Base-by-base conservation (phyloP, 64 coral and sea anemone genomes). In the Montipora cactus region DNA sequence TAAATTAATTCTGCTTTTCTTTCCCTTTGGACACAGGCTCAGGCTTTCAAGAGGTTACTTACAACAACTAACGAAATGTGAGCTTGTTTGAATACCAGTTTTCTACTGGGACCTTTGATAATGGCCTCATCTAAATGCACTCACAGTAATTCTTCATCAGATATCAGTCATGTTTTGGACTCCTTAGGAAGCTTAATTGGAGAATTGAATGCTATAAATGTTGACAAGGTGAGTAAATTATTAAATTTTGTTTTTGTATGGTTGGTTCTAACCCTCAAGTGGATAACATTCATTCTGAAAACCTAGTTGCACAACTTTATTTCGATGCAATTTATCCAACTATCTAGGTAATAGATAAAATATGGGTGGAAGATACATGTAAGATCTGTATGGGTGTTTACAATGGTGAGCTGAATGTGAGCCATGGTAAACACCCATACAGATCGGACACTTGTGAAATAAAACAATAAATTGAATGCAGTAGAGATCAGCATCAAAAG, bases 151-250 rank as follows among this genome's bases (percentile, higher is more conserved):
- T 16, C 16, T 70, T 14, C n/a, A 18, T 68, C 82, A 86, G 82
- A 86, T 86, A 86, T 86, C 66, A 86, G 19, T 16, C 15, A 71
- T 50, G 82, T 86, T 37, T 18, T 86, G 66, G 62, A 86, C 47
- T 71, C 8, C 49, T 21, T 86, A 9, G 82, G 82, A 49, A 86
- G 82, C 28, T 49, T 86, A 5, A 86, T 86, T 71, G 82, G 66
- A 19, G 82, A 86, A 46, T 86, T 86, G 47, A 46, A 86, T 86
- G 44, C 82, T 16, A 21, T 67, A 70, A 46, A 69, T 21, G 18
- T 50, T 71, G 66, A 70, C 21, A 70, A 71, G 82, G 82, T 86
- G 2, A 86, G 64, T 70, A 20, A 12, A 21, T 23, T 15, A 18
- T 13, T 14, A 66, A 37, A 37, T 37, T 37, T 37, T 37, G 28